A percentile compares a stretch with the other conserved stretches of the same genome.
Evolutionary conservation across 2,888 invertebrate genomes (phyloP).

Genomic region (Phanerotoma sp.): DNA sequence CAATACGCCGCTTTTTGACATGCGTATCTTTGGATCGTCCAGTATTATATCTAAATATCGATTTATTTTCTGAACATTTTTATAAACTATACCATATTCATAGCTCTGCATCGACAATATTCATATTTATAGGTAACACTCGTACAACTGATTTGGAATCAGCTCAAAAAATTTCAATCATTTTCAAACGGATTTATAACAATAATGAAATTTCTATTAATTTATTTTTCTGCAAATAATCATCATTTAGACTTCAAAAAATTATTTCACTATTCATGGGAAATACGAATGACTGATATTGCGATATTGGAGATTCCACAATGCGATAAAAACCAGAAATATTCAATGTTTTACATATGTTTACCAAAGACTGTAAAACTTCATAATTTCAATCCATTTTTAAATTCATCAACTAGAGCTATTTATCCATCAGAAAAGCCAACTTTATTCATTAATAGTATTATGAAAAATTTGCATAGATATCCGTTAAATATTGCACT

Average conservation of each 20-base stretch:
- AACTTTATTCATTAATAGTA: conserved; percentile 35
- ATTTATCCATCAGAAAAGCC: conserved; percentile 4
- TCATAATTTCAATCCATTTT: conserved; percentile 32
- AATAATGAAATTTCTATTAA: too few relatives aligned
- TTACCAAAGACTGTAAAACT: conserved; percentile 10
- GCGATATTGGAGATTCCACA: conserved; percentile 28
- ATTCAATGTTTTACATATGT: background rate
- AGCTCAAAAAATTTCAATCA: too few relatives aligned
- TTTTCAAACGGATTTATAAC: too few relatives aligned
- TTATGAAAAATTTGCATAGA: conserved; percentile 32
- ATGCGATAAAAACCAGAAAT: background rate
- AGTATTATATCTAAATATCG: too few relatives aligned
- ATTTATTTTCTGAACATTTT: too few relatives aligned
- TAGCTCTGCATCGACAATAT: too few relatives aligned
- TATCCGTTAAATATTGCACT: conserved; percentile 25
- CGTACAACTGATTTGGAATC: too few relatives aligned
- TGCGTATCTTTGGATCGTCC: too few relatives aligned
- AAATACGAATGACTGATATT: conserved; percentile 23
- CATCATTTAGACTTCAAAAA: background rate
- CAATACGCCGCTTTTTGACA: too few relatives aligned
- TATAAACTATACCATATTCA: too few relatives aligned
- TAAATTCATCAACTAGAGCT: conserved; percentile 5
- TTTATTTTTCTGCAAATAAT: too few relatives aligned
- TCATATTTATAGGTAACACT: too few relatives aligned
- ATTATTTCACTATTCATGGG: background rate